Evolutionary conservation across 2,888 invertebrate species (phyloP).

Genomic region (Epicampocera succincta): DNA sequence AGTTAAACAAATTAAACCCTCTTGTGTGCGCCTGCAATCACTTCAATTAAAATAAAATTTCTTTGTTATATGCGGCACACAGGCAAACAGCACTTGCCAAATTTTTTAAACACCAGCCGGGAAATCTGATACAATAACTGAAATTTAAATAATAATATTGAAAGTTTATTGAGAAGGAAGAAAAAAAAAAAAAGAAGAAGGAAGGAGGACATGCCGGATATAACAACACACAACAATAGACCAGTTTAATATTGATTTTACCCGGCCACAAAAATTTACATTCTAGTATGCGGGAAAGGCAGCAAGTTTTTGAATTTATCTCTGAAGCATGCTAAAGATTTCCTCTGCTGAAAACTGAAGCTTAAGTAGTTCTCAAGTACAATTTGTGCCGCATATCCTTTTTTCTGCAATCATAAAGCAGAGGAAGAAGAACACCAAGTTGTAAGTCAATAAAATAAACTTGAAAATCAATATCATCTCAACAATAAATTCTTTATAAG

Average conservation of each 20-base stretch:
- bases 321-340: not conserved
- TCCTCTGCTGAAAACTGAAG: constrained; percentile 27
- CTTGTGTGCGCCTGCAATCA: not conserved
- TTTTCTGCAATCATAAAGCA: not conserved
- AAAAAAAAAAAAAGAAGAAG: too few relatives aligned
- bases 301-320: not conserved
- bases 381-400: constrained; percentile 43
- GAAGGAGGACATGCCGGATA: not conserved
- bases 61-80: constrained; percentile 25
- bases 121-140: constrained; percentile 37
- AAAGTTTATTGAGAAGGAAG: not conserved
- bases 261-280: not conserved
- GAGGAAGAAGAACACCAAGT: not conserved
- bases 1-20: constrained; percentile 36
- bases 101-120: constrained; percentile 8
- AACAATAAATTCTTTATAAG: constrained; percentile 35
- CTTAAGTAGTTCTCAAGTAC: constrained; percentile 50
- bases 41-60: constrained; percentile 54
- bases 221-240: not conserved
- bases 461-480: constrained; percentile 57
- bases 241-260: not conserved
- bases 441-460: constrained; percentile 45
- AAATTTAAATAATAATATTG: constrained; percentile 35
- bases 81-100: not conserved
- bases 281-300: not conserved